A percentile compares a stretch with the other conserved stretches of the same genome.
phyloP scores from a whole-genome alignment of 2,888 invertebrate genomes.

The Andrena trimmerana region DNA sequence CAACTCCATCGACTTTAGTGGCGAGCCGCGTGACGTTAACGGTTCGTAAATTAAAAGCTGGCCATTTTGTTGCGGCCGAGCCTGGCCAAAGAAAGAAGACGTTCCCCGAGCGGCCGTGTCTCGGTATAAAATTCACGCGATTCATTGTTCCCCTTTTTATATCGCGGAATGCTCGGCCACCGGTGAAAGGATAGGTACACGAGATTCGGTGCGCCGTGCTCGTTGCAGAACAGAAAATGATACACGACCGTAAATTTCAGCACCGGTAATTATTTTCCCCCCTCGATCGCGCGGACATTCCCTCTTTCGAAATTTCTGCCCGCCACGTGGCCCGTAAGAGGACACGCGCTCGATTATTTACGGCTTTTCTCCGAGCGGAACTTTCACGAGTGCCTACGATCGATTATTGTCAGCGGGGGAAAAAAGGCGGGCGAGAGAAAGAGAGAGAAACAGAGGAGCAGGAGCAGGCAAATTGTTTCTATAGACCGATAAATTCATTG shows the following conservation, averaged over 20 bases:
- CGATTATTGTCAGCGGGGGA: conserved; percentile 39
- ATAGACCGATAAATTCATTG: conserved; percentile 39
- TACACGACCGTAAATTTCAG: conserved; percentile 39
- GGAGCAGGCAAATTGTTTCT: conserved; percentile 28
- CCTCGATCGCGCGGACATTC: conserved; percentile 26
- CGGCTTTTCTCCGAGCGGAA: conserved; percentile 6
- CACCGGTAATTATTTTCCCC: conserved; percentile 41
- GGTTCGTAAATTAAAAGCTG: conserved; percentile 81
- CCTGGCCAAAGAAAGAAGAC: conserved; percentile 72
- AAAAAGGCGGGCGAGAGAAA: conserved; percentile 7
- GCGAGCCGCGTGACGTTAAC: conserved; percentile 76
- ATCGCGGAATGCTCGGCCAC: conserved; percentile 24
- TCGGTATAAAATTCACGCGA: conserved; percentile 45
- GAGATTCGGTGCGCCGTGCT: conserved; percentile 9
- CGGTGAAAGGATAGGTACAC: conserved; percentile 34
- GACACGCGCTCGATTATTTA: conserved; percentile 37
- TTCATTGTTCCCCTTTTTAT: conserved; percentile 58
- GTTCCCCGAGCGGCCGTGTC: conserved; percentile 57
- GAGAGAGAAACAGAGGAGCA: conserved; percentile 7
- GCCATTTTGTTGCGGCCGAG: conserved; percentile 72
- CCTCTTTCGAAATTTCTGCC: conserved; percentile 20
- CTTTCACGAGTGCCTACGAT: conserved; percentile 32
- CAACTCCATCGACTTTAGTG: conserved; percentile 61
- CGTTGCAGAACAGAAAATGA: conserved; percentile 31
- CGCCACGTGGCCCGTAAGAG: conserved; percentile 17